Evolutionary conservation across 2,797 vertebrate genomes (phyloP).

Genomic region (Catharus ustulatus): DNA sequence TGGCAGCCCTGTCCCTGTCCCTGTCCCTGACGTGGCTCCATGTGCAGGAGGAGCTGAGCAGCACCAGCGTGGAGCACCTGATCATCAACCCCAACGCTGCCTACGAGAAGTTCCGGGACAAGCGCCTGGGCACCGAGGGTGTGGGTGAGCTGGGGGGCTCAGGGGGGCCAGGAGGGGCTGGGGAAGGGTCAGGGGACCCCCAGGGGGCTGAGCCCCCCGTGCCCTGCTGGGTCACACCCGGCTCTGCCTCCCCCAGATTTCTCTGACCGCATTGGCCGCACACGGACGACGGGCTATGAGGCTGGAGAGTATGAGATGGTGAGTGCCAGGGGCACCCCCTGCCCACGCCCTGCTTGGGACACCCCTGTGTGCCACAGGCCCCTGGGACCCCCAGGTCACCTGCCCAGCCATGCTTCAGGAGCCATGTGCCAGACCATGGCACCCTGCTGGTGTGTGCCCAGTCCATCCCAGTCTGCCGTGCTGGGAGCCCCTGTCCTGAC

Average conservation of each 20-base stretch:
- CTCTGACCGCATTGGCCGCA: slow-evolving; percentile 92
- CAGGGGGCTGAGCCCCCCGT: background rate
- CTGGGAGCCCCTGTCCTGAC: background rate
- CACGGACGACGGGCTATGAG: slow-evolving; percentile 90
- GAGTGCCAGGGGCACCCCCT: slow-evolving; percentile 45
- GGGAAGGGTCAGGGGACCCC: background rate
- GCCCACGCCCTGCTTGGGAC: rapidly evolving
- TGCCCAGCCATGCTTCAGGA: too few species aligned
- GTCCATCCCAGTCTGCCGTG: background rate
- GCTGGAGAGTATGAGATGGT: slow-evolving; percentile 95
- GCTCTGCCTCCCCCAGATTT: slow-evolving; percentile 82
- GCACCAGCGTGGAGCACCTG: slow-evolving; percentile 95
- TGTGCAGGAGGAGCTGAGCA: slow-evolving; percentile 87
- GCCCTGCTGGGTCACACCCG: background rate
- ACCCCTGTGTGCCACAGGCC: background rate
- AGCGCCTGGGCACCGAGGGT: slow-evolving; percentile 77
- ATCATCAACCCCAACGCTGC: slow-evolving; percentile 97
- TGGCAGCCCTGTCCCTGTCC: background rate
- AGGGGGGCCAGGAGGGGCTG: background rate
- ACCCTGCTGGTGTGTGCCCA: background rate
- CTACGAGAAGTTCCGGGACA: slow-evolving; percentile 98
- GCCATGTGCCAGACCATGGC: rapidly evolving
- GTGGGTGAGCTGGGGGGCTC: background rate
- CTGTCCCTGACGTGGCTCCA: background rate
- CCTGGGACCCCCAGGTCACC: background rate